These are phyloP conservation scores for Zelleria hepariella DNA, from an alignment of 2,888 invertebrate genomes.

Conservation along the genomic window DNA sequence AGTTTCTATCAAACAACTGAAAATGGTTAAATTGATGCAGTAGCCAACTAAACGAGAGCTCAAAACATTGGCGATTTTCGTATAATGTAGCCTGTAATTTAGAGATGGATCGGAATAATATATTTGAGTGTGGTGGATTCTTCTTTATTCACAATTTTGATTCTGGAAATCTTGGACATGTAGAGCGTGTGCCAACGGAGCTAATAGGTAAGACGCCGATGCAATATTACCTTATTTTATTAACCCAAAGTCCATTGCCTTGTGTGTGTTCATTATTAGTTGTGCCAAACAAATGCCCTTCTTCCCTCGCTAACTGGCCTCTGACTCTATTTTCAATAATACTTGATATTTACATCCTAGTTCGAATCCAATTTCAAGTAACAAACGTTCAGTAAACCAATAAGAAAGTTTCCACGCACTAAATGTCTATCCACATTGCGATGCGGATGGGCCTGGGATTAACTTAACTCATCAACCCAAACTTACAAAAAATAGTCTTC, in stretches of 20 bases:
- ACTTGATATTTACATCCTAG: background rate
- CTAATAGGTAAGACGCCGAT: slow-evolving; percentile 60
- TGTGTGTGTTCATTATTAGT: background rate
- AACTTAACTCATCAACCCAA: no score
- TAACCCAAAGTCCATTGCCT: background rate
- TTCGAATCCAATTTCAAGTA: background rate
- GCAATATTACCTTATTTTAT: background rate
- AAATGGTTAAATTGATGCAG: slow-evolving; percentile 45
- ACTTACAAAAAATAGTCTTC: no score
- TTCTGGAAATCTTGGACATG: slow-evolving; percentile 89
- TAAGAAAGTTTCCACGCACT: no score
- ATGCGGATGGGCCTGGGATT: no score
- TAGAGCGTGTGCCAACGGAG: slow-evolving; percentile 78
- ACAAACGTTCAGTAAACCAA: background rate
- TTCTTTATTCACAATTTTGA: slow-evolving; percentile 90
- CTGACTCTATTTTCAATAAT: background rate
- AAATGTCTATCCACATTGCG: no score
- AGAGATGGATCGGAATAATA: slow-evolving; percentile 62
- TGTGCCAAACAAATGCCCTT: background rate
- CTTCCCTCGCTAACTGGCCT: background rate
- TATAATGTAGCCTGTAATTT: slow-evolving; percentile 60
- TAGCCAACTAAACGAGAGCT: slow-evolving; percentile 38
- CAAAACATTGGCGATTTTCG: slow-evolving; percentile 39
- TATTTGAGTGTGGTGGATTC: slow-evolving; percentile 79
- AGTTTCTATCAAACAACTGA: slow-evolving; percentile 29